Percentiles rank a stretch among this genome's conserved stretches.
Evolutionary conservation across 2,113 vertebrate species (phyloP).

Genomic region (Sinocyclocheilus grahami): DNA sequence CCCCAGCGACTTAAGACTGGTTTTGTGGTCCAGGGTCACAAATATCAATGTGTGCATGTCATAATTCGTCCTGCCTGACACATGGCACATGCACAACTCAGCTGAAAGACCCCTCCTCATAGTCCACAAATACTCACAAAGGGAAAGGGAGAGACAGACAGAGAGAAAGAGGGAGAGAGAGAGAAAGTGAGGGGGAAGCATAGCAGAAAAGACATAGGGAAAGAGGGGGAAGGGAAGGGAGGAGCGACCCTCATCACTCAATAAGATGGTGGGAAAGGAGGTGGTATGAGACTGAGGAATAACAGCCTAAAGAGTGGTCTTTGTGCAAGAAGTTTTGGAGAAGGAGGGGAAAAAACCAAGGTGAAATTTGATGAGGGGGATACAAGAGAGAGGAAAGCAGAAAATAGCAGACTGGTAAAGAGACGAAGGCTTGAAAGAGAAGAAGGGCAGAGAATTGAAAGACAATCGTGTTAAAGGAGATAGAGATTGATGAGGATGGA

Average conservation of each 20-base stretch:
- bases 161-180: slow-evolving; percentile 35
- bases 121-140: slow-evolving; percentile 63
- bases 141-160: slow-evolving; percentile 64
- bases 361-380: slow-evolving; percentile 55
- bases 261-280: slow-evolving; percentile 42
- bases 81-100: slow-evolving; percentile 76
- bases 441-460: neutral
- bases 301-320: slow-evolving; percentile 46
- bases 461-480: slow-evolving; percentile 3
- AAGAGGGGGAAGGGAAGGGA: slow-evolving; percentile 52
- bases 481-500: neutral
- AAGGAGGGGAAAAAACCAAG: slow-evolving; percentile 45
- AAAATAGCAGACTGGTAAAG: slow-evolving; percentile 14
- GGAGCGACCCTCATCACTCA: slow-evolving; percentile 56
- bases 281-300: slow-evolving; percentile 39
- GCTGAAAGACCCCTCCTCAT: slow-evolving; percentile 58
- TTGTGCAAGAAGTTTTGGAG: slow-evolving; percentile 50
- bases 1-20: too few relatives aligned
- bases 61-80: slow-evolving; percentile 57
- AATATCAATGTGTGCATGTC: slow-evolving; percentile 55
- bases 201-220: slow-evolving; percentile 39
- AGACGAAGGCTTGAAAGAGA: neutral
- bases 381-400: slow-evolving; percentile 9
- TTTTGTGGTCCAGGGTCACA: too few relatives aligned
- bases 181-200: slow-evolving; percentile 43